These are phyloP conservation scores for Hanleya hanleyi DNA, from an alignment of 2,888 invertebrate genomes.

Conservation along the genomic window DNA sequence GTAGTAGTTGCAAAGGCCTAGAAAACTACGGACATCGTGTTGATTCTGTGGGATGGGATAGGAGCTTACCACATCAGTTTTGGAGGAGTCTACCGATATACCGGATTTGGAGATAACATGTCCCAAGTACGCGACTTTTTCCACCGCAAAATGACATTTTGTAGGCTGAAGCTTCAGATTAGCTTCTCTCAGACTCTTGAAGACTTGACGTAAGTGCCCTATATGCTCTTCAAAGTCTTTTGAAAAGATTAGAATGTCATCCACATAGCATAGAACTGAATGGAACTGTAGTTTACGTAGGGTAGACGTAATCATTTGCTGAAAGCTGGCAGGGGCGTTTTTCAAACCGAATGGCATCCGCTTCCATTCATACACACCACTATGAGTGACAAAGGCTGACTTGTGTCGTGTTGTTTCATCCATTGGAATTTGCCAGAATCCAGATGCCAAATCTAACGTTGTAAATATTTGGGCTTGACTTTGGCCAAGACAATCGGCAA, in stretches of 20 bases:
- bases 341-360: conserved; percentile 20
- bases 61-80: conserved; percentile 12
- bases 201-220: conserved; percentile 14
- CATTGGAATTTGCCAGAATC: conserved; percentile 10
- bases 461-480: neutral
- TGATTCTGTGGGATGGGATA: conserved; percentile 17
- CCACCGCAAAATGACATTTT: conserved; percentile 24
- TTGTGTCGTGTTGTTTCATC: conserved; percentile 10
- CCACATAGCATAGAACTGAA: conserved; percentile 24
- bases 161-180: conserved; percentile 20
- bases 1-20: conserved; percentile 47
- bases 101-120: conserved; percentile 24
- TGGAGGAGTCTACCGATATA: conserved; percentile 10
- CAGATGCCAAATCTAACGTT: neutral
- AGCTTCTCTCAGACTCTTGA: conserved; percentile 8
- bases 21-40: conserved; percentile 8
- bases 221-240: conserved; percentile 16
- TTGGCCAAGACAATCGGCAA: conserved; percentile 12
- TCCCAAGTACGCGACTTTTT: conserved; percentile 21
- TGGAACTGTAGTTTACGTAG: conserved; percentile 21
- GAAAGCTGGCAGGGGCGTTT: conserved; percentile 15
- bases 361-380: conserved; percentile 10
- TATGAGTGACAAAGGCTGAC: conserved; percentile 15
- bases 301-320: conserved; percentile 13
- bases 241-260: conserved; percentile 22